Percentiles rank a stretch among this genome's conserved stretches.
Conservation (phyloP, 2,113 vertebrate species). For the Eira barbara region DNA sequence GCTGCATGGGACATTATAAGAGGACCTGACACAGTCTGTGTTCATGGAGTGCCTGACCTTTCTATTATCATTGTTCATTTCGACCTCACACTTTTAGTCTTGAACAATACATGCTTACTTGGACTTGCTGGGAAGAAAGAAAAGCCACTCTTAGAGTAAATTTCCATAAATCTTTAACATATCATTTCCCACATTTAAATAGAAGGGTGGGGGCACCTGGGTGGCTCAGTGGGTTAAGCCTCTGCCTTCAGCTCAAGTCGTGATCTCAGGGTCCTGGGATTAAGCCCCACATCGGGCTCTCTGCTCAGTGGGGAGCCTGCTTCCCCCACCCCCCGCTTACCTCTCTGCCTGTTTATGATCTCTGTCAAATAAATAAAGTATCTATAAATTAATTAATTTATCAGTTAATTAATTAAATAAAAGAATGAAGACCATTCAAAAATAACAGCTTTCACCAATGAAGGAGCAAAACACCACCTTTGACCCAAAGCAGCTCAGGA, state of each 20-base stretch:
- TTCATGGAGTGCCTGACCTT: background rate
- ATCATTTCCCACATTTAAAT: background rate
- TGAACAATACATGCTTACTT: background rate
- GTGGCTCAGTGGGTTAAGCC: too few species aligned
- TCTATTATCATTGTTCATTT: background rate
- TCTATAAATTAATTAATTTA: too few species aligned
- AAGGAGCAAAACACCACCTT: conserved; percentile 43
- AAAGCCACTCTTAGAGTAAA: background rate
- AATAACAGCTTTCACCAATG: background rate
- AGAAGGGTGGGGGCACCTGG: background rate
- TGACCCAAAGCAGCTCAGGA: conserved; percentile 44
- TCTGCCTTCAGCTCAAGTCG: too few species aligned
- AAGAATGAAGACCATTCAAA: background rate
- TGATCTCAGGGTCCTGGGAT: too few species aligned
- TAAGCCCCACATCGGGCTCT: too few species aligned
- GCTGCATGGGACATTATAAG: background rate
- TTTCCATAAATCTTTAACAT: background rate
- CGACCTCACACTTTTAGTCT: background rate
- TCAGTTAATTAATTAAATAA: background rate
- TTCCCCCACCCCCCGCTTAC: too few species aligned
- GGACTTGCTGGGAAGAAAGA: background rate
- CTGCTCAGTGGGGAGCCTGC: too few species aligned
- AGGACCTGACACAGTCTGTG: background rate
- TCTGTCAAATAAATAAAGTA: too few species aligned
- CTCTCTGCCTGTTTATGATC: too few species aligned